phyloP scores from a whole-genome alignment of 92 coral and sea anemone species.

The Palythoa heliodiscus region DNA sequence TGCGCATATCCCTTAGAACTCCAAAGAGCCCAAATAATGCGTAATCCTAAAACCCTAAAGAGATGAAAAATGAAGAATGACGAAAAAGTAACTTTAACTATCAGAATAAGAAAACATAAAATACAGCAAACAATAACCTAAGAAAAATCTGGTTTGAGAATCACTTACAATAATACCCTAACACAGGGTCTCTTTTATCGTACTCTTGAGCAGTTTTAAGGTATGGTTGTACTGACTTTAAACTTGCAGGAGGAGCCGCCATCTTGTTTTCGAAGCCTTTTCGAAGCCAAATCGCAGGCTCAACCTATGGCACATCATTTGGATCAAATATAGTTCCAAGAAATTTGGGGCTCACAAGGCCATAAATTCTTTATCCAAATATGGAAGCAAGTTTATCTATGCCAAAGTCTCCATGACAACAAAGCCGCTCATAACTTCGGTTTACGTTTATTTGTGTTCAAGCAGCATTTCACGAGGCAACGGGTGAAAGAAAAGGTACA shows the following conservation, averaged over 20 bases:
- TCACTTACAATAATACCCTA: conserved; percentile 91
- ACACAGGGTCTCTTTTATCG: conserved; percentile 92
- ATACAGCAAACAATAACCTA: background rate
- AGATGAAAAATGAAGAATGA: background rate
- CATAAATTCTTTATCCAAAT: conserved; percentile 43
- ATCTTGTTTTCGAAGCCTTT: conserved; percentile 49
- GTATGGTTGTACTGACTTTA: conserved; percentile 81
- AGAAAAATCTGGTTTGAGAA: background rate
- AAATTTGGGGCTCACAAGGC: conserved; percentile 5
- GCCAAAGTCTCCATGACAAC: conserved; percentile 37
- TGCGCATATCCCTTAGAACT: no score
- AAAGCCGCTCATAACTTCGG: conserved; percentile 26
- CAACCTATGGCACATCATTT: conserved; percentile 11
- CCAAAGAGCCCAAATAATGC: no score
- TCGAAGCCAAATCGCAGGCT: conserved; percentile 36
- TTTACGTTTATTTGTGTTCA: conserved; percentile 33
- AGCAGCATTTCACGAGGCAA: background rate
- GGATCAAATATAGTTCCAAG: conserved; percentile 8
- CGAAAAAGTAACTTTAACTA: background rate
- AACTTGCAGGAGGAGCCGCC: conserved; percentile 80
- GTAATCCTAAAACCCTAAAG: no score
- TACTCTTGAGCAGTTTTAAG: conserved; percentile 91
- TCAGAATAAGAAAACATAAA: background rate
- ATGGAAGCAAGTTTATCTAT: conserved; percentile 15
- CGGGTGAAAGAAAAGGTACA: background rate